Percentiles rank a stretch among this genome's conserved stretches.
Evolutionary conservation across 2,797 vertebrate species (phyloP).

Genomic region (Morus bassanus): DNA sequence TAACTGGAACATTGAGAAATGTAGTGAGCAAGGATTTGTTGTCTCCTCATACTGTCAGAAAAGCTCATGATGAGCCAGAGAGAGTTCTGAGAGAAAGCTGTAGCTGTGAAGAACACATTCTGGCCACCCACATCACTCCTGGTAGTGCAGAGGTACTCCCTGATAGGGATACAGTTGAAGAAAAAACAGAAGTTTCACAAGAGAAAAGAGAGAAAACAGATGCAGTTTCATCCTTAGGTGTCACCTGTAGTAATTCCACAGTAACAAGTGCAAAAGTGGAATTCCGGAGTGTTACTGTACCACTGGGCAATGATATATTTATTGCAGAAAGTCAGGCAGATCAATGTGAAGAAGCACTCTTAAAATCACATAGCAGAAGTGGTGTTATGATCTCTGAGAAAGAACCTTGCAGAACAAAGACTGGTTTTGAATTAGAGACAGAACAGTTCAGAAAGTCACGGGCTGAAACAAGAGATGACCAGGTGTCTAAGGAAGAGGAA

Average conservation of each 20-base stretch:
- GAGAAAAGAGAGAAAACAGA: not conserved
- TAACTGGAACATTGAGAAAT: not conserved
- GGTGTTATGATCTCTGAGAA: not conserved
- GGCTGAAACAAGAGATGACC: not conserved
- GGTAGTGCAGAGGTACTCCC: not conserved
- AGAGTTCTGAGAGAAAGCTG: not conserved
- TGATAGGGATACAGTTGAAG: not conserved
- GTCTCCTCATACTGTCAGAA: not conserved
- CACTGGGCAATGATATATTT: not conserved
- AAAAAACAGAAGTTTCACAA: not conserved
- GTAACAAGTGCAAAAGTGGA: not conserved
- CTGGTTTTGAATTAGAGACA: not conserved
- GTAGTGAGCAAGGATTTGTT: not conserved
- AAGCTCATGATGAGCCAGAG: not conserved
- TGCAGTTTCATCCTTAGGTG: not conserved
- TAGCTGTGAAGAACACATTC: not conserved
- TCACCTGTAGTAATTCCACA: not conserved
- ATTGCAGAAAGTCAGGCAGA: not conserved
- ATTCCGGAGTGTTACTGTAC: not conserved
- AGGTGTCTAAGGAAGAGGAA: not conserved
- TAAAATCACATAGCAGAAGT: not conserved
- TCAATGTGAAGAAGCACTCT: not conserved
- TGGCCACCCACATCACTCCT: not conserved
- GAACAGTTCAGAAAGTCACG: not conserved
- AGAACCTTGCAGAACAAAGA: not conserved